Conservation (phyloP, 2,113 vertebrate species). For the Syngnathus typhle region DNA sequence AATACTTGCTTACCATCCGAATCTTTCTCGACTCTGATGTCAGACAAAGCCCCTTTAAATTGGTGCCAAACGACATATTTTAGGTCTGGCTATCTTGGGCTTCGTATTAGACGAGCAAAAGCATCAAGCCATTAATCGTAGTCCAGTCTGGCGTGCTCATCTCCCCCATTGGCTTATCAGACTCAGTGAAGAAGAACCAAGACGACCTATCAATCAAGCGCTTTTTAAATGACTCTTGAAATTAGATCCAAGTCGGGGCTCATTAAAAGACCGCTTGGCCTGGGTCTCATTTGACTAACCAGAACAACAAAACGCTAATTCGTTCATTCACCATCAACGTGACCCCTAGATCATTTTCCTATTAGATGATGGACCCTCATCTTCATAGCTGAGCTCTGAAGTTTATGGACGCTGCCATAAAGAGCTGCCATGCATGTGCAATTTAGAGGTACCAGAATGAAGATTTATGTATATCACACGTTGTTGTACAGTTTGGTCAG, state of each 20-base stretch:
- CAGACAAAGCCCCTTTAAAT: conserved; percentile 15
- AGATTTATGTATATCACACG: background rate
- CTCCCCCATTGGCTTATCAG: conserved; percentile 34
- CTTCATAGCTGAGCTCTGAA: background rate
- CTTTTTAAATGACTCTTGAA: background rate
- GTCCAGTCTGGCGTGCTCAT: conserved; percentile 44
- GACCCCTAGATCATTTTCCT: background rate
- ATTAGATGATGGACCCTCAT: background rate
- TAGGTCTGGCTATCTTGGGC: conserved; percentile 27
- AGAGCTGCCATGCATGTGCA: background rate
- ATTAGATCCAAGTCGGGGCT: background rate
- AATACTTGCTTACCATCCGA: conserved; percentile 23
- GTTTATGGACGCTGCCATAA: too few relatives aligned
- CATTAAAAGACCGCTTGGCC: conserved; percentile 18
- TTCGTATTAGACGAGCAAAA: conserved; percentile 32
- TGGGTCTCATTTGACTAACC: conserved; percentile 19
- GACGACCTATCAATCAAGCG: conserved; percentile 49
- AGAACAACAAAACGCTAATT: conserved; percentile 18
- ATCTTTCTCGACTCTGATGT: conserved; percentile 24
- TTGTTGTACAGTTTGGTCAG: background rate
- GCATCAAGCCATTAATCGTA: conserved; percentile 53
- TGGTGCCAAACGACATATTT: conserved; percentile 31
- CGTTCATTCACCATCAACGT: conserved; percentile 11
- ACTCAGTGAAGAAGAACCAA: conserved; percentile 48
- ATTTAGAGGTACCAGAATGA: background rate